phyloP scores from a whole-genome alignment of 2,888 invertebrate species.

The Cetonia aurata region DNA sequence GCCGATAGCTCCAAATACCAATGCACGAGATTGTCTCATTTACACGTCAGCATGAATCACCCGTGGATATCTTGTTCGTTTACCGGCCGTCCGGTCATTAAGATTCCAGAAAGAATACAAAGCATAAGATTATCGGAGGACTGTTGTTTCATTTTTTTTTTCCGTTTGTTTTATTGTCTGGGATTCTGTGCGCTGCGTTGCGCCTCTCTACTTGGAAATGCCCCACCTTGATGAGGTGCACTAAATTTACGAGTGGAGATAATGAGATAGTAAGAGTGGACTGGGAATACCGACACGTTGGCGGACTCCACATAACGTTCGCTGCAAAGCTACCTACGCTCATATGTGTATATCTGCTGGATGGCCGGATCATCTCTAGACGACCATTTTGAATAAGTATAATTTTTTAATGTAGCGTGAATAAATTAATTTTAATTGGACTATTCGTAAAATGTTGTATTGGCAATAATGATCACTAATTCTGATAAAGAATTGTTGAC shows the following conservation, averaged over 20 bases:
- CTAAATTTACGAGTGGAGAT: constrained; percentile 57
- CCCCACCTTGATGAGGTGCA: constrained; percentile 56
- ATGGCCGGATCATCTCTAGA: constrained; percentile 53
- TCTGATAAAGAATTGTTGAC: too few relatives aligned
- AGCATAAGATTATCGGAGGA: constrained; percentile 51
- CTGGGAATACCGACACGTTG: constrained; percentile 39
- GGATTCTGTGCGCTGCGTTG: constrained; percentile 27
- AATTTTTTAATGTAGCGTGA: constrained; percentile 55
- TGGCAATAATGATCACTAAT: not conserved
- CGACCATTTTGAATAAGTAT: constrained; percentile 59
- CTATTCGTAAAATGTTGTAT: not conserved
- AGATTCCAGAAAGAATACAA: constrained; percentile 57
- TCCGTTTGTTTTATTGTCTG: constrained; percentile 47
- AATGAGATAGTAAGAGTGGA: constrained; percentile 59
- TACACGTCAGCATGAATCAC: constrained; percentile 43
- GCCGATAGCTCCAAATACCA: constrained; percentile 34
- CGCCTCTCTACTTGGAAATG: constrained; percentile 47
- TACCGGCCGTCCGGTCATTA: constrained; percentile 55
- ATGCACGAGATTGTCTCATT: constrained; percentile 40
- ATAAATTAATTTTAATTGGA: constrained; percentile 53
- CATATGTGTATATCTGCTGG: constrained; percentile 39
- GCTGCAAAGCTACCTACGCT: too few relatives aligned
- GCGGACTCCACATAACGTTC: constrained; percentile 38
- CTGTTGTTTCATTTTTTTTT: constrained; percentile 44
- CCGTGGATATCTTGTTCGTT: constrained; percentile 36